Evolutionary conservation across 2,888 invertebrate species (phyloP), one percentile per base, ranked within the genome.

Genomic region (Epistrophe eligans): DNA sequence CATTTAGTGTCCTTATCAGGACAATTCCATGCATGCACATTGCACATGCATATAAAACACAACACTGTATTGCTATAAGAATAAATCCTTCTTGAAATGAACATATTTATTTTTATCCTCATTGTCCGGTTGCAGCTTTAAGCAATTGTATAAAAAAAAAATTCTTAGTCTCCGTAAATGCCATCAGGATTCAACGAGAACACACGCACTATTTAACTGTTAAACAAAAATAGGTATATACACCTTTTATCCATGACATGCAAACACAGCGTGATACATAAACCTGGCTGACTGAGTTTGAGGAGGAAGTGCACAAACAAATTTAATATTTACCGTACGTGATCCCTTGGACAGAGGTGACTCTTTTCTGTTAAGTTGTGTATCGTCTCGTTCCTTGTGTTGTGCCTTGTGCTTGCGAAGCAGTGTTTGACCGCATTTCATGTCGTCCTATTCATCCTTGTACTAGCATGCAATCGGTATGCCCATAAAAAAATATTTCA

Each of bases 261-360:
- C 85, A 85, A 80, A 67, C 77, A 67, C 62, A 52, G 32, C 58
- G 32, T 62, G 70, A 57, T 57, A 72, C 66, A 58, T 17, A 40
- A 32, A n/a, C 50, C 24, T 52, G 24, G 52, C 19, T 19, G 40
- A 40, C 71, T 13, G 58, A 70, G 38, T 17, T 43, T 52, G 55
- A 50, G 57, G 35, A 52, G 43, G 67, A 32, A 74, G 79, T 74
- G 79, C 52, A 74, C 73, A 81, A 85, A 77, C 85, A 81, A 81
- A 77, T 81, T 85, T 85, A 85, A 85, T 85, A 85, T 85, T 85
- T 77, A 77, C 81, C 77, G 77, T 85, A 85, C 85, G 85, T 85
- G 85, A 81, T 85, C 77, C 72, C 58, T 64, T 52, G 72, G 60
- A 62, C 72, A 62, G 45, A 71, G 64, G 48, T 66, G 66, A 48